Conservation (phyloP, 2,113 vertebrate genomes). For the Amphiprion percula region DNA sequence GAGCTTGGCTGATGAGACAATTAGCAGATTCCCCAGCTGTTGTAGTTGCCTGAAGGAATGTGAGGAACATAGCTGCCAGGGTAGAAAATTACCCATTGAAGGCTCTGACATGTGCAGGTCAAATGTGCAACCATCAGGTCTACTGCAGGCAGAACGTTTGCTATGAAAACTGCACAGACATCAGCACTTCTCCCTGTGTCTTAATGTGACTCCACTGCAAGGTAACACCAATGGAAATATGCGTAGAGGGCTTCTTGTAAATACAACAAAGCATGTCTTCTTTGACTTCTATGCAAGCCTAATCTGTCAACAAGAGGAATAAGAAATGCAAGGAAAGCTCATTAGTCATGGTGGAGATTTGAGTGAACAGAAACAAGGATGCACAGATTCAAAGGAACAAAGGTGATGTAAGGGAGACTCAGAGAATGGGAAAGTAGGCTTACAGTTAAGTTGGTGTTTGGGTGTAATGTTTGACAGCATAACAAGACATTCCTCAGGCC, state of each 20-base stretch:
- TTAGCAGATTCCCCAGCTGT: conserved; percentile 78
- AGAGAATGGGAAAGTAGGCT: neutral
- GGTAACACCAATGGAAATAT: neutral
- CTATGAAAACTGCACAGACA: conserved; percentile 59
- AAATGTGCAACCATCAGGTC: conserved; percentile 61
- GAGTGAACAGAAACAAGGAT: neutral
- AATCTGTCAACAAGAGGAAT: conserved; percentile 14
- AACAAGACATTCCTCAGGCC: conserved; percentile 77
- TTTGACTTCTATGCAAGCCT: neutral
- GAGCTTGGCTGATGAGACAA: conserved; percentile 50
- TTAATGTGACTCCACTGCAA: conserved; percentile 7
- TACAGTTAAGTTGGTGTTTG: conserved; percentile 53
- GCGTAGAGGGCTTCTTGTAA: neutral
- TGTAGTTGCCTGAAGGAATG: conserved; percentile 67
- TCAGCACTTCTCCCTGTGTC: conserved; percentile 50
- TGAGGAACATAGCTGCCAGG: conserved; percentile 70
- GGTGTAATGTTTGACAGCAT: conserved; percentile 75
- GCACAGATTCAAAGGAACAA: neutral
- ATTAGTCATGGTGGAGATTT: neutral
- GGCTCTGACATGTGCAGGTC: conserved; percentile 71
- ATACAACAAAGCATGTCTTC: no score
- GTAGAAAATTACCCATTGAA: conserved; percentile 58
- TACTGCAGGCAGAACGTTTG: conserved; percentile 51
- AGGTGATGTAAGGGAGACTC: conserved; percentile 27
- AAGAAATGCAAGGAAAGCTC: conserved; percentile 1